Conservation (phyloP, 2,113 vertebrate species). For the Nycticryphes semicollaris region DNA sequence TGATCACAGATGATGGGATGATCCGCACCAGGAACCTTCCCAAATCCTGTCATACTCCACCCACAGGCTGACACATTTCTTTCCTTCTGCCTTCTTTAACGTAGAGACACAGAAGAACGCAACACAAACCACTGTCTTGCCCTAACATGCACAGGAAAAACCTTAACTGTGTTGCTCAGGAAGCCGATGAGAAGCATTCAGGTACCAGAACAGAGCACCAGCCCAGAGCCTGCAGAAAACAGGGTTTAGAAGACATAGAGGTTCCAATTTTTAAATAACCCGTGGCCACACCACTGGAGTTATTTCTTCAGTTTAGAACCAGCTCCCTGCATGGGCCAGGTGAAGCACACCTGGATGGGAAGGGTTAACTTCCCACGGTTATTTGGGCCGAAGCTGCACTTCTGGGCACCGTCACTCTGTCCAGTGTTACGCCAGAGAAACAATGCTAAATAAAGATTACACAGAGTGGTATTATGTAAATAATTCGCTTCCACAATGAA, state of each 20-base stretch:
- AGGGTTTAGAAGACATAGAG: accelerated
- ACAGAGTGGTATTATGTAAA: conserved; percentile 42
- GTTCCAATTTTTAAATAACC: not conserved
- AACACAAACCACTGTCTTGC: not conserved
- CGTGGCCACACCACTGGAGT: accelerated
- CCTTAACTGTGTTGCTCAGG: not conserved
- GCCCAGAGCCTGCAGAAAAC: not conserved
- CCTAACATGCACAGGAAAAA: not conserved
- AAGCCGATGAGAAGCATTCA: not conserved
- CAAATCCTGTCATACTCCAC: conserved; percentile 44
- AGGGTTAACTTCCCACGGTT: not conserved
- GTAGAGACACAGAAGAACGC: not conserved
- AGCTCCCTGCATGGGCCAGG: not conserved
- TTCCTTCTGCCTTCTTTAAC: conserved; percentile 1
- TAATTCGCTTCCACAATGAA: conserved; percentile 56
- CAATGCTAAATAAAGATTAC: conserved; percentile 61
- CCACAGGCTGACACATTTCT: conserved; percentile 42
- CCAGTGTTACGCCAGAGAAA: not conserved
- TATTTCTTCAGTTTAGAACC: not conserved
- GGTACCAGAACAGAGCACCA: not conserved
- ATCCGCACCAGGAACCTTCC: conserved; percentile 14
- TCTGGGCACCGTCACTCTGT: not conserved
- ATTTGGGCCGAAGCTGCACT: not conserved
- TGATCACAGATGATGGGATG: not conserved
- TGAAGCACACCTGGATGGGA: not conserved